Percentiles rank a stretch among this genome's conserved stretches.
Evolutionary conservation across 2,888 invertebrate genomes (phyloP).

Genomic region (Aspidiotus rigidus): DNA sequence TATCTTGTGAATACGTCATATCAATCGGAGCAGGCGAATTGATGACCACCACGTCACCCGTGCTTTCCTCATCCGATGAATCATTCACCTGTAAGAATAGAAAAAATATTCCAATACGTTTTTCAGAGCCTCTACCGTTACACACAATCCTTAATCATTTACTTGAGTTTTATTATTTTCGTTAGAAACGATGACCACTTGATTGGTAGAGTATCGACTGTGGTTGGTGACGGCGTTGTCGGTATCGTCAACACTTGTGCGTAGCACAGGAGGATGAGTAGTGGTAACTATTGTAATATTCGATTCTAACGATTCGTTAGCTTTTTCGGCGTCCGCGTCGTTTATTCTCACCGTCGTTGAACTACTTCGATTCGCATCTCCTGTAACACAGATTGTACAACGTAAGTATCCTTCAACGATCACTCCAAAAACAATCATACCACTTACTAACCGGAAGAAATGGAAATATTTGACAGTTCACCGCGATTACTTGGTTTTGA

Average conservation of each 20-base stretch:
- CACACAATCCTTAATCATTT: conserved; percentile 38
- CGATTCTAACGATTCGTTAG: conserved; percentile 37
- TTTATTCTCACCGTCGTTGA: conserved; percentile 28
- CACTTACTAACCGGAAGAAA: conserved; percentile 21
- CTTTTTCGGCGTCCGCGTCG: conserved; percentile 7
- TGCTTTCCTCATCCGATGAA: conserved; percentile 34
- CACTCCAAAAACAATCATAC: not conserved
- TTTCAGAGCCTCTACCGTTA: not conserved
- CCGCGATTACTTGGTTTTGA: too few relatives aligned
- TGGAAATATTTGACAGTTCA: conserved; percentile 13
- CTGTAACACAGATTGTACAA: not conserved
- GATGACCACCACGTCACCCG: conserved; percentile 40
- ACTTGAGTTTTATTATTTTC: conserved; percentile 61
- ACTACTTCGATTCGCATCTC: conserved; percentile 12
- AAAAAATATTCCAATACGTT: not conserved
- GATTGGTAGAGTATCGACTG: conserved; percentile 44
- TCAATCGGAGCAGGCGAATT: conserved; percentile 38
- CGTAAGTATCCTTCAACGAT: not conserved
- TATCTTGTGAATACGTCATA: conserved; percentile 47
- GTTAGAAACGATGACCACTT: conserved; percentile 73
- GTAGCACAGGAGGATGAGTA: conserved; percentile 64
- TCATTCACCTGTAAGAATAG: conserved; percentile 7
- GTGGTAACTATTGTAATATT: conserved; percentile 67
- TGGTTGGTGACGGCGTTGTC: conserved; percentile 14
- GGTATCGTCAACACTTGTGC: conserved; percentile 5